A percentile compares a stretch with the other conserved stretches of the same genome.
phyloP scores from a whole-genome alignment of 2,888 invertebrate genomes.

The Drosophila mettleri region DNA sequence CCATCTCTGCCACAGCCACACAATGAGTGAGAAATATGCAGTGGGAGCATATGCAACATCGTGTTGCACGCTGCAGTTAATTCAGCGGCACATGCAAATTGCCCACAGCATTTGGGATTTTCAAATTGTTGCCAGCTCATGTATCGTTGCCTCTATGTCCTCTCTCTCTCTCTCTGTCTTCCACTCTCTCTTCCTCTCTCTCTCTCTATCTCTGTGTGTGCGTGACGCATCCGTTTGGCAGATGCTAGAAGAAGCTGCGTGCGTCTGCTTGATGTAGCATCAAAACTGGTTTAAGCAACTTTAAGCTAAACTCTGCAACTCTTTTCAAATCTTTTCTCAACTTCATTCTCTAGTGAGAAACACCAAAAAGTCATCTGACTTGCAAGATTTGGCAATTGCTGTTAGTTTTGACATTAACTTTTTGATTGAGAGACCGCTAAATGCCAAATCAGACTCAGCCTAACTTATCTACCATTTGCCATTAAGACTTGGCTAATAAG shows the following conservation, averaged over 20 bases:
- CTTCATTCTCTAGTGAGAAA: not conserved
- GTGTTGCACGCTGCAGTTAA: conserved; percentile 41
- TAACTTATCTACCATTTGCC: no score
- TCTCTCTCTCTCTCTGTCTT: no score
- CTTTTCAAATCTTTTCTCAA: not conserved
- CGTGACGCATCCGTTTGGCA: conserved; percentile 28
- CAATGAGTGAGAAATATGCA: conserved; percentile 47
- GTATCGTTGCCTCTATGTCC: conserved; percentile 6
- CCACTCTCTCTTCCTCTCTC: no score
- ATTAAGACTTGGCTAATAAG: not conserved
- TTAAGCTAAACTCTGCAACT: not conserved
- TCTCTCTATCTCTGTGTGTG: no score
- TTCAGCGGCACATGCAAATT: conserved; percentile 59
- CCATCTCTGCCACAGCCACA: conserved; percentile 29
- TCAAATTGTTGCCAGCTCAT: conserved; percentile 44
- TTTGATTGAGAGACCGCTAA: not conserved
- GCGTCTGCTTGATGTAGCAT: not conserved
- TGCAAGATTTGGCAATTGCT: not conserved
- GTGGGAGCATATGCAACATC: conserved; percentile 31
- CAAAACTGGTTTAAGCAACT: conserved; percentile 23
- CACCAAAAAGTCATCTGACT: not conserved
- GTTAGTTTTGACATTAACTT: not conserved
- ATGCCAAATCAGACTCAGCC: not conserved
- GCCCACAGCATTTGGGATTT: conserved; percentile 48
- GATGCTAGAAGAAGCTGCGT: conserved; percentile 21